Percentiles rank a stretch among this genome's conserved stretches.
These are phyloP conservation scores for Luffia ferchaultella DNA, from an alignment of 2,888 invertebrate genomes.

Conservation along the genomic window DNA sequence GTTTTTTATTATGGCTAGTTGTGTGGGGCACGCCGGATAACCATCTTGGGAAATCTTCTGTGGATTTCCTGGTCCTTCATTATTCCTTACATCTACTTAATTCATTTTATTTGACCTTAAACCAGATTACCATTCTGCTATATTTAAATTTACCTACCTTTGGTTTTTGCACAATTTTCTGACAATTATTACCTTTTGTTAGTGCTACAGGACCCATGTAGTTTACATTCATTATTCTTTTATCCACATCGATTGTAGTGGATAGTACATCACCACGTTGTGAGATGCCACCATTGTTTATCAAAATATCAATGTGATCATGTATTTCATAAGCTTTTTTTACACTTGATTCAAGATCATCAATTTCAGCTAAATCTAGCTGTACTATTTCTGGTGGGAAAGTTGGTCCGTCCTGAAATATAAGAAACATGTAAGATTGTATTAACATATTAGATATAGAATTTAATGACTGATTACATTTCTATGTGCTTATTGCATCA, in stretches of 20 bases:
- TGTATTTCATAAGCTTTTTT: slow-evolving; percentile 73
- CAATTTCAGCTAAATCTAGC: slow-evolving; percentile 79
- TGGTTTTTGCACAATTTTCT: no score
- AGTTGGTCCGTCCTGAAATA: slow-evolving; percentile 61
- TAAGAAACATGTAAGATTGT: slow-evolving; percentile 4
- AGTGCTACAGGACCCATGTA: slow-evolving; percentile 93
- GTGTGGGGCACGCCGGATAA: no score
- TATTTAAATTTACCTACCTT: no score
- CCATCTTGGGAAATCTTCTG: no score
- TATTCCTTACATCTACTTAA: no score
- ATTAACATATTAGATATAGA: no score
- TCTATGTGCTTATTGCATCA: no score
- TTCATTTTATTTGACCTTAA: no score
- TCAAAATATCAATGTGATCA: slow-evolving; percentile 83
- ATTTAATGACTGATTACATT: no score
- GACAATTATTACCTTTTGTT: slow-evolving; percentile 92
- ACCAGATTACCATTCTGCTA: no score
- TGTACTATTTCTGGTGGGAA: slow-evolving; percentile 77
- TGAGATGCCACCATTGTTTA: slow-evolving; percentile 93
- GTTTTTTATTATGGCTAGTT: no score
- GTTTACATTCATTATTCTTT: slow-evolving; percentile 91
- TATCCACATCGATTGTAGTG: slow-evolving; percentile 83
- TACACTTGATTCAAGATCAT: slow-evolving; percentile 68
- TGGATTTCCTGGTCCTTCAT: no score
- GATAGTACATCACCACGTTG: slow-evolving; percentile 78